Evolutionary conservation across 2,113 vertebrate species (phyloP).

Genomic region (Sorex araneus): DNA sequence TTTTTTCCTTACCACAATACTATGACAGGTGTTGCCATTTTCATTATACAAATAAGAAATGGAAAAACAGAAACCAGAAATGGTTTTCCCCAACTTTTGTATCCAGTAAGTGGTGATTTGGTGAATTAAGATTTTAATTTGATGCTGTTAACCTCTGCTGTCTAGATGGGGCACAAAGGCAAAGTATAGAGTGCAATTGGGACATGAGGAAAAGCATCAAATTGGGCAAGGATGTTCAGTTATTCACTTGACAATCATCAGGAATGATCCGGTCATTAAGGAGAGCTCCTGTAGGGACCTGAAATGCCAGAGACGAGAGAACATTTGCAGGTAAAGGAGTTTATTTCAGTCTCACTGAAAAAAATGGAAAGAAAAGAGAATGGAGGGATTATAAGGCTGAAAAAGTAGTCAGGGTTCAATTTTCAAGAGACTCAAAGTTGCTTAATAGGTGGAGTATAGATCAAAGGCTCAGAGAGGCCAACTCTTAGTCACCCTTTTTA

Average conservation of each 20-base stretch:
- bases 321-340: not conserved
- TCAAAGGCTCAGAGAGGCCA: rapidly evolving
- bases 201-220: not conserved
- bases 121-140: not conserved
- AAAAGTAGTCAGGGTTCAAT: not conserved
- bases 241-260: not conserved
- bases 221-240: not conserved
- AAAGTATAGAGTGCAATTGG: not conserved
- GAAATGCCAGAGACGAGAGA: not conserved
- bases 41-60: not conserved
- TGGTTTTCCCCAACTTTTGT: not conserved
- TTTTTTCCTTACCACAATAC: not conserved
- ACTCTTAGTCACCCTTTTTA: not conserved
- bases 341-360: not conserved
- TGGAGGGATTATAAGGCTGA: not conserved
- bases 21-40: not conserved
- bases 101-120: not conserved
- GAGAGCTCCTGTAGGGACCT: rapidly evolving
- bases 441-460: not conserved
- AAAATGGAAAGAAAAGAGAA: not conserved
- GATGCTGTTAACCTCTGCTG: not conserved
- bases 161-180: not conserved
- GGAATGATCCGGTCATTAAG: not conserved
- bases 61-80: constrained; percentile 11
- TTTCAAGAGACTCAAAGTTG: not conserved